These are phyloP conservation scores for Euphonia xanthogaster DNA, from an alignment of 2,797 vertebrate genomes.

Conservation along the genomic window DNA sequence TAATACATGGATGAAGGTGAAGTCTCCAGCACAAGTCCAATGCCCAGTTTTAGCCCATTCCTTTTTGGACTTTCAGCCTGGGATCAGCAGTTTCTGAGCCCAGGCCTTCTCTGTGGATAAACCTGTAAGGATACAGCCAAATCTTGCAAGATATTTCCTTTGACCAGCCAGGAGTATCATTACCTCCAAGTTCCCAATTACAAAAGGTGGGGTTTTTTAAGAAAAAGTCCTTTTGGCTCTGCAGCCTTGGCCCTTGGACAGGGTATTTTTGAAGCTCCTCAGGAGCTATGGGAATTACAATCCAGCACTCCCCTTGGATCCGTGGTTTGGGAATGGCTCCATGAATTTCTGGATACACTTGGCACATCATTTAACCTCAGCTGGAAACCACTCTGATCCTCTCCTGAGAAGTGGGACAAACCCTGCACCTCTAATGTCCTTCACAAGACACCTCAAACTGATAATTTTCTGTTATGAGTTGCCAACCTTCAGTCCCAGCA, in stretches of 20 bases:
- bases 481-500: neutral
- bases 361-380: neutral
- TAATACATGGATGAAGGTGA: neutral
- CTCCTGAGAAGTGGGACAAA: neutral
- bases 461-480: neutral
- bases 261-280: neutral
- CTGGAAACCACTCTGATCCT: neutral
- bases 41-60: neutral
- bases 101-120: neutral
- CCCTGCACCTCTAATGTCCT: neutral
- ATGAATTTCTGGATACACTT: neutral
- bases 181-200: neutral
- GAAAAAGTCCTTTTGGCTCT: neutral
- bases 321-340: neutral
- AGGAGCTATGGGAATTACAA: neutral
- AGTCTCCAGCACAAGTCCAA: neutral
- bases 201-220: accelerated
- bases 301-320: neutral
- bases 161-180: neutral
- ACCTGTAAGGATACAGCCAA: neutral
- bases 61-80: neutral
- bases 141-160: neutral
- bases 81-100: neutral
- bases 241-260: neutral
- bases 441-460: neutral